A percentile compares a stretch with the other conserved stretches of the same genome.
phyloP scores from a whole-genome alignment of 1,140 invertebrate genomes.

The Phymastichus coffea region DNA sequence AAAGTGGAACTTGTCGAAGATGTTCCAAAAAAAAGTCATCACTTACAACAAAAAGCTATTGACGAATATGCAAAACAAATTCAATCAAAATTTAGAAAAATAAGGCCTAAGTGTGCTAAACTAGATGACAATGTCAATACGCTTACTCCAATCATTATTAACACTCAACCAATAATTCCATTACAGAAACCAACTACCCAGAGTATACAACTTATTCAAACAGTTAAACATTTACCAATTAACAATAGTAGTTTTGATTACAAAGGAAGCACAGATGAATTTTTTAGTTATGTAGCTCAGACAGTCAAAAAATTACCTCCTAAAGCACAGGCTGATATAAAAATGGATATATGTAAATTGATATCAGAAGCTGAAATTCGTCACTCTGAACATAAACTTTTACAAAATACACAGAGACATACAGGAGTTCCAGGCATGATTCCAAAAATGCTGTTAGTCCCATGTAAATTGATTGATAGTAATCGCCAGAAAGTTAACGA shows the following conservation, averaged over 20 bases:
- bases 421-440: slow-evolving; percentile 36
- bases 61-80: slow-evolving; percentile 42
- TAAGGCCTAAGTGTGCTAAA: slow-evolving; percentile 38
- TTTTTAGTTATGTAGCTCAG: slow-evolving; percentile 51
- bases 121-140: neutral
- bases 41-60: slow-evolving; percentile 28
- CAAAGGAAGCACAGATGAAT: slow-evolving; percentile 46
- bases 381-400: slow-evolving; percentile 30
- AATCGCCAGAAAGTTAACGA: too few relatives aligned
- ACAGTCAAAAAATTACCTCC: slow-evolving; percentile 48
- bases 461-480: slow-evolving; percentile 45
- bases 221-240: neutral
- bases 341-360: slow-evolving; percentile 51
- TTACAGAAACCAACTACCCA: neutral
- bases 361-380: slow-evolving; percentile 47
- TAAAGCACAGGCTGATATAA: slow-evolving; percentile 48
- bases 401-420: slow-evolving; percentile 30
- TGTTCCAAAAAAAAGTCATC: neutral
- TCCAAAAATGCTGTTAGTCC: slow-evolving; percentile 44
- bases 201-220: slow-evolving; percentile 3
- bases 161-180: slow-evolving; percentile 8
- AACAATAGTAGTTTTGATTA: slow-evolving; percentile 9
- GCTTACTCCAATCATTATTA: slow-evolving; percentile 28
- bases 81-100: slow-evolving; percentile 48
- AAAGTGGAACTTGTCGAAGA: neutral